Evolutionary conservation across 2,113 vertebrate species (phyloP).

Genomic region (Hippopotamus amphibius): DNA sequence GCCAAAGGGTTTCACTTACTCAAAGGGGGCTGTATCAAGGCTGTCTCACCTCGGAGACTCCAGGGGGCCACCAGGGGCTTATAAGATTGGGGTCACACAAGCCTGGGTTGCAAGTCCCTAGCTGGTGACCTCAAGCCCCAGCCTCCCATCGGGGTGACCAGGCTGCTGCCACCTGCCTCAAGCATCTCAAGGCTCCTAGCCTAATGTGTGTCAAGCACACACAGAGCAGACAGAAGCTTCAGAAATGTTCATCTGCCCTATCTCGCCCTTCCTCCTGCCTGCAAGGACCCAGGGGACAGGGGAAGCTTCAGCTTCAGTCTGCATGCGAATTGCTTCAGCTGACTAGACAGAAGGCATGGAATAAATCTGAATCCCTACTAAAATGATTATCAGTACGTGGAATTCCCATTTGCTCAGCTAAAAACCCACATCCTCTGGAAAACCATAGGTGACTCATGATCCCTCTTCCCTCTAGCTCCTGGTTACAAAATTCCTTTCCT

Average conservation of each 20-base stretch:
- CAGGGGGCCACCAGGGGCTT: not conserved
- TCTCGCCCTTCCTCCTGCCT: not conserved
- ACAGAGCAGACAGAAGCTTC: not conserved
- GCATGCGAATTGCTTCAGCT: not conserved
- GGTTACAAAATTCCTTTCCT: conserved; percentile 55
- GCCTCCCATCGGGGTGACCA: not conserved
- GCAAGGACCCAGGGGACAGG: not conserved
- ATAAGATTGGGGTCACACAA: not conserved
- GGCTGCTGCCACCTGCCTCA: not conserved
- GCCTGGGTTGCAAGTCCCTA: not conserved
- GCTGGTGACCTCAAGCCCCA: not conserved
- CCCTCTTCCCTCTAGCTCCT: not conserved
- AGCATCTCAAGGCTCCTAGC: not conserved
- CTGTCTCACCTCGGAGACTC: not conserved
- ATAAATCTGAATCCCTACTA: not conserved
- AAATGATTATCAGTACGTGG: not conserved
- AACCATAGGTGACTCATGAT: conserved; percentile 63
- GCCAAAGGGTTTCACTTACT: conserved; percentile 27
- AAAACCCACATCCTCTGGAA: conserved; percentile 72
- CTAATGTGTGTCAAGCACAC: not conserved
- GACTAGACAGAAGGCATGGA: not conserved
- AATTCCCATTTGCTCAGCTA: conserved; percentile 54
- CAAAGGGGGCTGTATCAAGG: not conserved
- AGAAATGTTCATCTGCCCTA: not conserved
- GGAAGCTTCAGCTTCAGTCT: not conserved